Evolutionary conservation across 2,797 vertebrate genomes (phyloP), one percentile per base, ranked within the genome.

Genomic region (Lacerta bilineata): DNA sequence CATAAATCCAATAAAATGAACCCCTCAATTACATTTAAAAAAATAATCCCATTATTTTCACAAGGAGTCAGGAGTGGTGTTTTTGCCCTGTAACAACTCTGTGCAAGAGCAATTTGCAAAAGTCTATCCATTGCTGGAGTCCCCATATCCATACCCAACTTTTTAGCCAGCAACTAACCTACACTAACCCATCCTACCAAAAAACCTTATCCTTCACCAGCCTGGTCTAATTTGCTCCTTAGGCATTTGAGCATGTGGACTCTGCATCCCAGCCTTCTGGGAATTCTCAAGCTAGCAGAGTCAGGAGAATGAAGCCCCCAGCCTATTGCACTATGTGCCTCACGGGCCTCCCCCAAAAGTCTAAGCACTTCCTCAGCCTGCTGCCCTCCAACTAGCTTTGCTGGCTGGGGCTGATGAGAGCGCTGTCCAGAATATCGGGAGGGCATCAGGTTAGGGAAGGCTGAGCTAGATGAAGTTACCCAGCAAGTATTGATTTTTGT

Each of bases 401-500:
- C 61, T 2, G 3, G 50, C 61, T 64, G 20, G 61, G 61, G 20
- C 20, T 64, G 61, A 64, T 5, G 61, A 23, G 20, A 23, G 20
- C 61, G 61, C 20, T 18, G 61, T 64, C 18, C 9, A 25, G 55
- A 3, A 74, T 90, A 55, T 81, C 9, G 1, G 25, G 8, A 20
- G 9, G 78, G 23, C 2, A n/a, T 29, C 3, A 0, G 83, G 39
- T 86, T 18, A 64, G 61, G 61, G 5, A 64, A 23, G 20, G 20
- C 17, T 64, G 61, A 18, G 75, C 85, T 27, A 68, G 71, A 75
- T 0, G 0, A 85, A 87, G 88, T 89, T 87, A 90, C 76, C 92
- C 80, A 83, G 77, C 8, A 78, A 0, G 0, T 88, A 93, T 81
- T 0, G 91, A 93, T 93, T 92, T 92, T 59, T 82, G 84, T 88